A percentile compares a stretch with the other conserved stretches of the same genome.
Conservation (phyloP, 2,888 invertebrate species). For the Sminthurinus aureus region DNA sequence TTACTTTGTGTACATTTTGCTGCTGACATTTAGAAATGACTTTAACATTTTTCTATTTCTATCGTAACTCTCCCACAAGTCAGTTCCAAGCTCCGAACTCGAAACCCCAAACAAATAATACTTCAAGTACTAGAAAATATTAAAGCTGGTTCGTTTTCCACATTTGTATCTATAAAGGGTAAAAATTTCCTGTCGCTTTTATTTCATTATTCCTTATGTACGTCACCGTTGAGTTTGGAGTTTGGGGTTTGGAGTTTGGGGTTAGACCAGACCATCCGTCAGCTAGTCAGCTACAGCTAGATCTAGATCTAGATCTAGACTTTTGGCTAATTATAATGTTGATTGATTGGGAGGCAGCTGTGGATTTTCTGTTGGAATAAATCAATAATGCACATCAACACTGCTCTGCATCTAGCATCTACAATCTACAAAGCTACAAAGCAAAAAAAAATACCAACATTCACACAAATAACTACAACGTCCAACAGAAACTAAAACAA, state of each 20-base stretch:
- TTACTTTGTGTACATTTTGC: too few relatives aligned
- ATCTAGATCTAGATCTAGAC: too few relatives aligned
- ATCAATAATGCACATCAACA: slow-evolving; percentile 11
- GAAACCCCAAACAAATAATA: too few relatives aligned
- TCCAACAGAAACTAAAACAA: neutral
- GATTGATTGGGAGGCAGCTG: slow-evolving; percentile 44
- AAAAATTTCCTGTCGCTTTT: neutral
- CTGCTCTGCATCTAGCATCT: slow-evolving; percentile 20
- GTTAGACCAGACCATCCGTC: slow-evolving; percentile 2
- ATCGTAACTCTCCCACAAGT: slow-evolving; percentile 8
- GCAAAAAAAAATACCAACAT: neutral
- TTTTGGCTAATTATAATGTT: slow-evolving; percentile 46
- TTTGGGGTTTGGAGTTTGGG: neutral
- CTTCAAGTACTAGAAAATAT: too few relatives aligned
- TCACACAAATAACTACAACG: too few relatives aligned
- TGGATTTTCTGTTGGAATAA: slow-evolving; percentile 20
- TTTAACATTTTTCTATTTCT: slow-evolving; percentile 17
- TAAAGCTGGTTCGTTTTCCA: too few relatives aligned
- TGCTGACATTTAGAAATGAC: slow-evolving; percentile 25
- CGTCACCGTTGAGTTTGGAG: neutral
- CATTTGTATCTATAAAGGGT: too few relatives aligned
- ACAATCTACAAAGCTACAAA: neutral
- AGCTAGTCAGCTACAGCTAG: neutral
- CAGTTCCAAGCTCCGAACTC: too few relatives aligned
- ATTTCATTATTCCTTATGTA: neutral